A percentile compares a stretch with the other conserved stretches of the same genome.
Conservation (phyloP, 2,797 vertebrate genomes). For the Denticeps clupeoides region DNA sequence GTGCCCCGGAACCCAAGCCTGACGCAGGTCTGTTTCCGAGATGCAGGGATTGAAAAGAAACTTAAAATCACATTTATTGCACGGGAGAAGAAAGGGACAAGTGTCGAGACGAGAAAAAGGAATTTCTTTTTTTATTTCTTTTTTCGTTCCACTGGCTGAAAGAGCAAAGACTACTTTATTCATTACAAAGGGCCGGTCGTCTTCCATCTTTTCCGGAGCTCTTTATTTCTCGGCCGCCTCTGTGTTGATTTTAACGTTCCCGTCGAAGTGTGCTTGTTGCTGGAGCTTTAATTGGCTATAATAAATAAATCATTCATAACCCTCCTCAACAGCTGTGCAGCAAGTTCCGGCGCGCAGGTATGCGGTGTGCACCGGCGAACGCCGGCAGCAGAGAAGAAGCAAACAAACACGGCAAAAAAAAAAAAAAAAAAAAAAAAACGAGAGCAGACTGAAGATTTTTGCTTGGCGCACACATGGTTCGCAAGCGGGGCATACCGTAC, state of each 20-base stretch:
- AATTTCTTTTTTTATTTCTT: background rate
- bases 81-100: constrained; percentile 37
- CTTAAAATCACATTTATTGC: constrained; percentile 46
- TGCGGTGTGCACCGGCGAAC: constrained; percentile 35
- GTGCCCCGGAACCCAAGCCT: constrained; percentile 33
- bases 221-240: constrained; percentile 46
- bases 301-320: constrained; percentile 63
- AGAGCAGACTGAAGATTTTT: too few species aligned
- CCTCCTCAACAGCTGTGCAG: constrained; percentile 65
- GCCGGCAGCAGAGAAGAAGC: too few species aligned
- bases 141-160: background rate
- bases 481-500: too few species aligned
- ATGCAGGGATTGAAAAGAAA: constrained; percentile 27
- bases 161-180: constrained; percentile 34
- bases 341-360: constrained; percentile 46
- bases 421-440: too few species aligned
- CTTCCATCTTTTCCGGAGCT: constrained; percentile 38
- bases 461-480: too few species aligned
- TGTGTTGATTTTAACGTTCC: constrained; percentile 64
- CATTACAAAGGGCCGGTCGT: constrained; percentile 51
- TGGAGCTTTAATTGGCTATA: constrained; percentile 68
- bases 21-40: constrained; percentile 28
- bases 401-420: constrained; percentile 13
- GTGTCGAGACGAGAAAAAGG: constrained; percentile 37
- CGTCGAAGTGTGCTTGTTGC: constrained; percentile 63